Conservation (phyloP, 1,140 invertebrate genomes). For the Bombus soroeensis region DNA sequence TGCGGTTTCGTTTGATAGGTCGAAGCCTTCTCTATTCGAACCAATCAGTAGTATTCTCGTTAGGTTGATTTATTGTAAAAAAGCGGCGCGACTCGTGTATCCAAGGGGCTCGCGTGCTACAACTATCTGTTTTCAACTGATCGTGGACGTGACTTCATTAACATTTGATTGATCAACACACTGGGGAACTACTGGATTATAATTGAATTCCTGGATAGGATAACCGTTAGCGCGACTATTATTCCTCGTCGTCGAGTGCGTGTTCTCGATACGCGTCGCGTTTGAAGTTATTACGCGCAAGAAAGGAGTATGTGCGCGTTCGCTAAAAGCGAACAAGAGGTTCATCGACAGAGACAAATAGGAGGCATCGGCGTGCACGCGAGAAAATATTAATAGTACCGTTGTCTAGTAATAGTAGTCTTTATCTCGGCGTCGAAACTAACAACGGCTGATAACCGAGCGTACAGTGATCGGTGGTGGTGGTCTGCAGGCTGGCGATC, state of each 20-base stretch:
- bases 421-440: constrained; percentile 12
- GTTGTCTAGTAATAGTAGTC: not conserved
- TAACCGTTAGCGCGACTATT: constrained; percentile 33
- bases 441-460: not conserved
- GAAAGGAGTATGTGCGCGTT: not conserved
- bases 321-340: not conserved
- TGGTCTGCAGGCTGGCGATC: no score
- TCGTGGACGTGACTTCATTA: constrained; percentile 47
- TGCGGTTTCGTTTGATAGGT: constrained; percentile 8
- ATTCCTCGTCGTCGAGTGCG: constrained; percentile 19
- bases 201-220: constrained; percentile 46
- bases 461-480: not conserved
- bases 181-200: constrained; percentile 18
- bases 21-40: constrained; percentile 1
- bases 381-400: constrained; percentile 7
- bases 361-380: not conserved
- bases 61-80: constrained; percentile 49
- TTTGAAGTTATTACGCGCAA: not conserved
- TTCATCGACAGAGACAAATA: constrained; percentile 9
- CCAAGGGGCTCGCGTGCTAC: constrained; percentile 15
- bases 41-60: constrained; percentile 39
- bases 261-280: not conserved
- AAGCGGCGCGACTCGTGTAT: not conserved
- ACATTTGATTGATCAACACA: constrained; percentile 47
- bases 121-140: constrained; percentile 24